Base-by-base conservation (phyloP, 2,797 vertebrate genomes). In the Pteropus rufus region DNA sequence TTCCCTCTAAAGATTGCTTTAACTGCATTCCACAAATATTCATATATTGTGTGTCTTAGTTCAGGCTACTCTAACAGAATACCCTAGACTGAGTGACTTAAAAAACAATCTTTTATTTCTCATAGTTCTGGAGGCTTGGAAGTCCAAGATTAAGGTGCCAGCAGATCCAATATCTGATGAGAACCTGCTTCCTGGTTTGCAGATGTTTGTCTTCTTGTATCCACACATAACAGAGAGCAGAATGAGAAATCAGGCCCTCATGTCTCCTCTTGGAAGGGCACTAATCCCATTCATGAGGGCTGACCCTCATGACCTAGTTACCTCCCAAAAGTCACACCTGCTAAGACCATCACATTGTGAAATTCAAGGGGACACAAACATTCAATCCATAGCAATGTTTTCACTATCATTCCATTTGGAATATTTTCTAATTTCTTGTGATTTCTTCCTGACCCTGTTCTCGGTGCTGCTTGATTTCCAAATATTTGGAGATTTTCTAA, bases 361-460 rank as follows among this genome's bases (percentile, higher is more conserved):
- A 36, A 39, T 15, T 34, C 6, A 24, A 10, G 3, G 31, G 49
- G 24, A 31, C 31, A n/a, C 29, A 54, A 41, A 77, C 15, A n/a
- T 60, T 44, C 21, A 52, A 12, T 81, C 36, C 75, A 64, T 5
- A 23, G 29, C 26, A 31, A 11, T 84, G 29, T 31, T 69, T 81
- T 92, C 19, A 67, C 54, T 84, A 7, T 82, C 29, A 79, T 14
- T 52, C 44, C 41, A 24, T 75, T 85, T 91, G 9, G 44, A 72
- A 77, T 79, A 52, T 94, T 89, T 82, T 85, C 26, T 94, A 62
- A 72, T 86, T 92, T 60, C 70, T 52, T 76, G 24, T 72, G 29
- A 58, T 72, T 80, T 94, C 54, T 81, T 70, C 36, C 34, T 76
- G 4, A 29, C 3, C 15, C 10, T 67, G 19, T 60, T 89, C 41